Base-by-base conservation (phyloP, 2,797 vertebrate genomes). In the Helicolenus hilgendorfi region DNA sequence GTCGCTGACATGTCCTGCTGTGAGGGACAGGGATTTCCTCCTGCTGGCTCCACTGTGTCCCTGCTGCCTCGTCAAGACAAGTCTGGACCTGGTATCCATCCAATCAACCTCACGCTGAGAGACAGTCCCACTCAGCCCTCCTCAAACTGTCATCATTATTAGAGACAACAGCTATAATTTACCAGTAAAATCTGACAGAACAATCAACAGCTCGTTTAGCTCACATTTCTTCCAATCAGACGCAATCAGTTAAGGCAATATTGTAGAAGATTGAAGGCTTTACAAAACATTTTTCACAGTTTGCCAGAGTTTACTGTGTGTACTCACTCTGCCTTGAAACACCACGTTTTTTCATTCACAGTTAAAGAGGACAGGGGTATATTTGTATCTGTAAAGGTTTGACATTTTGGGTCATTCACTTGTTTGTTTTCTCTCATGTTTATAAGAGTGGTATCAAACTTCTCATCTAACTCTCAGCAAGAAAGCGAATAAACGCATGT, bases 1-100 rank as follows among this genome's bases (percentile, higher is more conserved):
- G 33, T 55, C 69, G 29, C 70, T 93, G 86, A 94, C 87, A 94
- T 26, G 38, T 84, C 92, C 95, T 95, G 93, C 94, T 96, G 96
- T 92, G 94, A 82, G 26, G 74, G 67, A 85, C 81, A 72, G 22
- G 67, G 35, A 45, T 59, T 22, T 36, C 78, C 63, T 88, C 89
- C 86, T 81, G 88, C 76, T 84, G 90, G 67, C 68, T 89, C 33
- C 18, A 20, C 77, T 69, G 36, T 55, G 62, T 64, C 6, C 20
- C 49, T 49, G 27, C 26, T 63, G 31, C 26, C 68, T 85, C 8
- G 1, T 92, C 73, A 68, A 79, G 81, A 89, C 95, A 92, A 88
- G 96, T 87, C 94, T 93, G 92, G 70, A 88, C 95, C 67, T 94
- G 92, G 79, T 80, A 84, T 70, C 85, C 81, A 84, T 70, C 89